Percentiles rank a stretch among this genome's conserved stretches.
Conservation (phyloP, 2,888 invertebrate genomes). For the Augochlorella aurata region DNA sequence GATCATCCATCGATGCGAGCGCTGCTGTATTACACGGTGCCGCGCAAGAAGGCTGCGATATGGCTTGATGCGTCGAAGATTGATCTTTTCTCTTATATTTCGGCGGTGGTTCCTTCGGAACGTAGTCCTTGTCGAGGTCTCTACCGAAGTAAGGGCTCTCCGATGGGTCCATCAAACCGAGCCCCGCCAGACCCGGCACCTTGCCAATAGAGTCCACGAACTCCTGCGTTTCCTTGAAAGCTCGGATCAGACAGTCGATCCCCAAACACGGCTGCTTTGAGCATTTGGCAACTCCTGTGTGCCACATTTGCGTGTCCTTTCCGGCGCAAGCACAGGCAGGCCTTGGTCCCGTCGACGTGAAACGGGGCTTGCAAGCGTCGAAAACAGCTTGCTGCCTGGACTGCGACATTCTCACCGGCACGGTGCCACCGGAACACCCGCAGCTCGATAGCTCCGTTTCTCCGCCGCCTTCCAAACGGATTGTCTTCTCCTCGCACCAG, state of each 20-base stretch:
- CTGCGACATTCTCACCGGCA: not conserved
- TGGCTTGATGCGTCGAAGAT: not conserved
- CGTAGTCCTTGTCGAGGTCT: constrained; percentile 51
- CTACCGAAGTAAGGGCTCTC: constrained; percentile 76
- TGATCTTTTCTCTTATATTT: constrained; percentile 14
- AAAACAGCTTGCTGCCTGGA: constrained; percentile 18
- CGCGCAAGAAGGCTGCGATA: constrained; percentile 49
- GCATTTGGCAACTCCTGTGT: constrained; percentile 50
- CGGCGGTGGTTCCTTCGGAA: constrained; percentile 3
- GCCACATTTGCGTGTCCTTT: constrained; percentile 43
- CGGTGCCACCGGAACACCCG: constrained; percentile 35
- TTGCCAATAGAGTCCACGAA: constrained; percentile 76
- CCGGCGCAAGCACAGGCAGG: constrained; percentile 55
- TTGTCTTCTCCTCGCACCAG: constrained; percentile 45
- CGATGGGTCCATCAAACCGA: constrained; percentile 74
- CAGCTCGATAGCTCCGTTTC: constrained; percentile 21
- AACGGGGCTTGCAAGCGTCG: constrained; percentile 39
- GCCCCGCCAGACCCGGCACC: constrained; percentile 73
- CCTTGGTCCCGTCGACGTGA: constrained; percentile 15
- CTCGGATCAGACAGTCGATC: constrained; percentile 72
- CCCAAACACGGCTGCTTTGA: constrained; percentile 69
- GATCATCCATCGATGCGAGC: constrained; percentile 21
- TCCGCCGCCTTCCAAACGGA: constrained; percentile 64
- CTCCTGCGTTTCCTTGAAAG: constrained; percentile 74
- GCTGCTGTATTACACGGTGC: constrained; percentile 62